phyloP scores from a whole-genome alignment of 2,888 invertebrate species.

The Erpobdella octoculata region DNA sequence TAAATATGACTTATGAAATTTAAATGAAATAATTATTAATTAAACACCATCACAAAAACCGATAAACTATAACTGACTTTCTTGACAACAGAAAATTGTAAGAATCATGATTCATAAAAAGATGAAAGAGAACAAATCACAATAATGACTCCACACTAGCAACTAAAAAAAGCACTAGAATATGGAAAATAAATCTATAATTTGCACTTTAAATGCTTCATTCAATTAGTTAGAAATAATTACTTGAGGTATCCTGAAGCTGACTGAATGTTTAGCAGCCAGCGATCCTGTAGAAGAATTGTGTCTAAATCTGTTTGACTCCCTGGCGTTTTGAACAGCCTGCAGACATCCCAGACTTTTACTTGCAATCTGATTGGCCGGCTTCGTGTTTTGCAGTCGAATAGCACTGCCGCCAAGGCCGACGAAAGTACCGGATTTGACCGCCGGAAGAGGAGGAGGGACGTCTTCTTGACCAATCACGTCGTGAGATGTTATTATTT shows the following conservation, averaged over 20 bases:
- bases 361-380: background rate
- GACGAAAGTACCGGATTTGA: background rate
- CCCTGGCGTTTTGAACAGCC: background rate
- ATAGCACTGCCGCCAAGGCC: background rate
- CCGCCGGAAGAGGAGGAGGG: too few relatives aligned
- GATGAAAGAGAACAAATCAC: too few relatives aligned
- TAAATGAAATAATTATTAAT: background rate
- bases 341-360: constrained; percentile 5
- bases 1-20: background rate
- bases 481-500: background rate
- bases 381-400: background rate
- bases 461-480: background rate
- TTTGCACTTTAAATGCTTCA: too few relatives aligned
- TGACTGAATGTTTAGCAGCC: background rate
- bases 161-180: too few relatives aligned
- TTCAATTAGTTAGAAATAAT: background rate
- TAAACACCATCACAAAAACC: background rate
- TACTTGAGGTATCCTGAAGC: background rate
- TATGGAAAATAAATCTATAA: too few relatives aligned
- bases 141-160: too few relatives aligned
- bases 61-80: background rate
- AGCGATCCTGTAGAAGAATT: background rate
- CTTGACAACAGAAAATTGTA: background rate
- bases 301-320: background rate
- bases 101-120: too few relatives aligned